phyloP scores from a whole-genome alignment of 2,797 vertebrate species.

The Masticophis lateralis region DNA sequence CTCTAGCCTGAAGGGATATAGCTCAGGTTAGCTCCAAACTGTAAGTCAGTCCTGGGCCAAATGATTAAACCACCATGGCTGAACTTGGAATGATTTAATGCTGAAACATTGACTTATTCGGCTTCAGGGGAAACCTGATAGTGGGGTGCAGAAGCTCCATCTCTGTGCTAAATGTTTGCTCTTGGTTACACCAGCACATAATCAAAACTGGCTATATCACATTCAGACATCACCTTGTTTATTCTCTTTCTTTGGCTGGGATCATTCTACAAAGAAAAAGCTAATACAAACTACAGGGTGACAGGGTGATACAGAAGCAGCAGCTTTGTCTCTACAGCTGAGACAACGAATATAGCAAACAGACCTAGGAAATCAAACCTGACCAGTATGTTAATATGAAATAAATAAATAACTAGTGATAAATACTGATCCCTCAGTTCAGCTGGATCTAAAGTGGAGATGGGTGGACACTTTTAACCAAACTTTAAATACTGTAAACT shows the following conservation, averaged over 20 bases:
- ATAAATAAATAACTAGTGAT: not conserved
- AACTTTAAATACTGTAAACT: not conserved
- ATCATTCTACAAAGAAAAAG: not conserved
- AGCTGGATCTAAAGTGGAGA: not conserved
- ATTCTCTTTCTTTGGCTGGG: not conserved
- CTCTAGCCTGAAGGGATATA: not conserved
- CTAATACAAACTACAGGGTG: not conserved
- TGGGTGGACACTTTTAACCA: not conserved
- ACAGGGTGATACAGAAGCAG: not conserved
- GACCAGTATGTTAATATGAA: not conserved
- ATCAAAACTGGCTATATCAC: not conserved
- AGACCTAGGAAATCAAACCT: not conserved
- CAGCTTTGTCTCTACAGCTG: not conserved
- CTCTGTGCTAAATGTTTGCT: not conserved
- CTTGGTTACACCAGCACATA: not conserved
- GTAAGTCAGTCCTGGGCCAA: not conserved
- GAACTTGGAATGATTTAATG: not conserved
- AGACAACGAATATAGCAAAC: not conserved
- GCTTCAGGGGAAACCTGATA: not conserved
- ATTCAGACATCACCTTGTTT: not conserved
- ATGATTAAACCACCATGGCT: not conserved
- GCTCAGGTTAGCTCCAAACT: not conserved
- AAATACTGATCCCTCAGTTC: not conserved
- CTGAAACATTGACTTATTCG: not conserved
- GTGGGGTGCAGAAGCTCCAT: not conserved